Evolutionary conservation across 2,797 vertebrate species (phyloP).

Genomic region (Tiaroga cobitis): DNA sequence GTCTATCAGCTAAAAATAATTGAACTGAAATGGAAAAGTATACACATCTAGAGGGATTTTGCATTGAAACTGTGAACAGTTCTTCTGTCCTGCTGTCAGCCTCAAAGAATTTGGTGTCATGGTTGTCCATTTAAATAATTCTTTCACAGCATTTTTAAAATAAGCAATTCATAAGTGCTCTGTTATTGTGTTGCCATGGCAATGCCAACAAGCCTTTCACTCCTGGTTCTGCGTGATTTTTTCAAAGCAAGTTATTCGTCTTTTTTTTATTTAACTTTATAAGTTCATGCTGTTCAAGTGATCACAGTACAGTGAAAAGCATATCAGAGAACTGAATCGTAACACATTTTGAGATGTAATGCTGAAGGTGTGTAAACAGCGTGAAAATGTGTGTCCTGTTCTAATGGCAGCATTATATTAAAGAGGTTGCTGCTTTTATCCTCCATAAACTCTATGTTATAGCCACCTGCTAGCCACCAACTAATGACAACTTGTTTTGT

Average conservation of each 20-base stretch:
- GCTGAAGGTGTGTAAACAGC: neutral
- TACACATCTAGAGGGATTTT: neutral
- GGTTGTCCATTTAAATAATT: neutral
- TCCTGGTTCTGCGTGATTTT: neutral
- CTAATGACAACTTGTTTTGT: conserved; percentile 23
- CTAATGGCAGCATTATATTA: neutral
- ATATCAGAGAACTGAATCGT: neutral
- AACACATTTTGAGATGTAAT: neutral
- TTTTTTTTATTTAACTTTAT: neutral
- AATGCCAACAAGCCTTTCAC: neutral
- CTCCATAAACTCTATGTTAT: neutral
- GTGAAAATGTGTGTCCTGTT: neutral
- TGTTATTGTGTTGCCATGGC: neutral
- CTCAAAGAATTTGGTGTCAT: neutral
- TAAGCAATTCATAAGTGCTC: neutral
- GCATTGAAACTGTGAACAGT: neutral
- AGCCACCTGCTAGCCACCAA: too few relatives aligned
- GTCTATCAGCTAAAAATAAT: conserved; percentile 1
- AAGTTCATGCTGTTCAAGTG: neutral
- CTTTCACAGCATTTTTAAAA: conserved; percentile 1
- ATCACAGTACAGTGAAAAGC: neutral
- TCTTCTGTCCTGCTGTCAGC: neutral
- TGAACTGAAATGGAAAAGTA: neutral
- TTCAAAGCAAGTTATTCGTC: neutral
- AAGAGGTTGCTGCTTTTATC: neutral